A percentile compares a stretch with the other conserved stretches of the same genome.
These are phyloP conservation scores for Agrochola lota DNA, from an alignment of 2,888 invertebrate genomes.

Conservation along the genomic window DNA sequence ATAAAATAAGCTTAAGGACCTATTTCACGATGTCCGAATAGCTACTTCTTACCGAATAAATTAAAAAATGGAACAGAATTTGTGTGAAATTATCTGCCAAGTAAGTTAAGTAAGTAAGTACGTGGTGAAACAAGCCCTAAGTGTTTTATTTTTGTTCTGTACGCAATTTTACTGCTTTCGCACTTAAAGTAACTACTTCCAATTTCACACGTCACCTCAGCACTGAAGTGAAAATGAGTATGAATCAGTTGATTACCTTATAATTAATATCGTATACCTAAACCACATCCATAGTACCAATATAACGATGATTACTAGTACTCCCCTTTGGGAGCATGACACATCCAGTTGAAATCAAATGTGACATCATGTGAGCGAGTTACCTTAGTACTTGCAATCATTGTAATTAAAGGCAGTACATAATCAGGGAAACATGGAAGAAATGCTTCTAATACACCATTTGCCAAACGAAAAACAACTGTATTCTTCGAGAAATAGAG, in stretches of 20 bases:
- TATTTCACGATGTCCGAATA: too few relatives aligned
- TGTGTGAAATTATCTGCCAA: too few relatives aligned
- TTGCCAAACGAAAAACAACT: background rate
- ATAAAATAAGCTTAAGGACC: too few relatives aligned
- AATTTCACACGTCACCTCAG: slow-evolving; percentile 10
- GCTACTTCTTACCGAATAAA: too few relatives aligned
- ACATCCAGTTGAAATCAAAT: slow-evolving; percentile 37
- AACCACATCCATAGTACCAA: slow-evolving; percentile 10
- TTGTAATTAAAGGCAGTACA: slow-evolving; percentile 42
- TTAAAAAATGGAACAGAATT: too few relatives aligned
- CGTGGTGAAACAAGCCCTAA: too few relatives aligned
- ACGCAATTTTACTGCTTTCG: background rate
- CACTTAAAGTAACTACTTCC: background rate
- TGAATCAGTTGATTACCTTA: slow-evolving; percentile 25
- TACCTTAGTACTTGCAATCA: slow-evolving; percentile 39
- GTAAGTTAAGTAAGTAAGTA: too few relatives aligned
- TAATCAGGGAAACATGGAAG: slow-evolving; percentile 38
- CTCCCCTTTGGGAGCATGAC: slow-evolving; percentile 42
- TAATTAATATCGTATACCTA: slow-evolving; percentile 24
- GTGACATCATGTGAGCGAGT: slow-evolving; percentile 52
- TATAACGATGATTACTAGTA: slow-evolving; percentile 14
- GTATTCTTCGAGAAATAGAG: fast-evolving
- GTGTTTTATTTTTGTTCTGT: background rate
- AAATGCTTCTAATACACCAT: slow-evolving; percentile 5
- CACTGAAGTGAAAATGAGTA: slow-evolving; percentile 22